These are phyloP conservation scores for Notiomystis cincta DNA, from an alignment of 2,113 vertebrate species.

Conservation along the genomic window DNA sequence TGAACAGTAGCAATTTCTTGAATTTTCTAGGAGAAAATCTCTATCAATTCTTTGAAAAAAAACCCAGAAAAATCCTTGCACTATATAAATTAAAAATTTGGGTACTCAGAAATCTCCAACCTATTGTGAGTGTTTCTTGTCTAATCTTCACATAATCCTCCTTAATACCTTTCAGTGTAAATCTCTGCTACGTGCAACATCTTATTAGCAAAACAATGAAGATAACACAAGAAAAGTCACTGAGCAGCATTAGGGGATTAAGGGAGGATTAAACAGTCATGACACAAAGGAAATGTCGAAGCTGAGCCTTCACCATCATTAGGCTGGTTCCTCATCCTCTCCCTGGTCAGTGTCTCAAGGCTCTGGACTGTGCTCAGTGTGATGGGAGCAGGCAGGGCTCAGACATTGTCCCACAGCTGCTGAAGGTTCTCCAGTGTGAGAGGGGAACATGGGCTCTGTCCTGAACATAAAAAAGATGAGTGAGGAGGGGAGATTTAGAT, in stretches of 20 bases:
- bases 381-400: background rate
- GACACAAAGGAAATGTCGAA: background rate
- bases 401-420: rapidly evolving
- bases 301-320: background rate
- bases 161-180: constrained; percentile 47
- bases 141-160: constrained; percentile 58
- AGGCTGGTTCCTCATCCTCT: background rate
- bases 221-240: constrained; percentile 34
- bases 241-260: constrained; percentile 34
- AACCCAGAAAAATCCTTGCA: background rate
- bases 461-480: background rate
- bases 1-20: background rate
- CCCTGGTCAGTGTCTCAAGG: background rate
- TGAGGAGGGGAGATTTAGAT: background rate
- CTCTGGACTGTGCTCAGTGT: rapidly evolving
- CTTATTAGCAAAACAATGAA: constrained; percentile 46
- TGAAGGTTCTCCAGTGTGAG: rapidly evolving
- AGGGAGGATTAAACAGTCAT: constrained; percentile 28
- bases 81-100: background rate
- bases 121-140: background rate
- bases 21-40: background rate
- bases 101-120: background rate
- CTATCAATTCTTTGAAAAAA: background rate
- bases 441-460: rapidly evolving
- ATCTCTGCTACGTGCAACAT: constrained; percentile 22